Conservation (phyloP, 2,888 invertebrate genomes). For the Aspidiotus destructor region DNA sequence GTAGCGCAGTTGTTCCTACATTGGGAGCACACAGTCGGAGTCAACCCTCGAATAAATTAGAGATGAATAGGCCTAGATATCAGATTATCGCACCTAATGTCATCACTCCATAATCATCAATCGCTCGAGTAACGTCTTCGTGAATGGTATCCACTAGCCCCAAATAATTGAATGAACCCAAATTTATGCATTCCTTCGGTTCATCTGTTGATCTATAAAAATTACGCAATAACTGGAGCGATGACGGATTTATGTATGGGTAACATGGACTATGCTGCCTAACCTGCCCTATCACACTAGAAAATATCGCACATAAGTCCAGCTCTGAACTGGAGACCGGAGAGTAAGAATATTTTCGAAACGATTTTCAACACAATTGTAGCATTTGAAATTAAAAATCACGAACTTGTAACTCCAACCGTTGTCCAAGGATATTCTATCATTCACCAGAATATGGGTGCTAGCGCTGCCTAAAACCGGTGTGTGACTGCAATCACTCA, state of each 20-base stretch:
- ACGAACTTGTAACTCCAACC: slow-evolving; percentile 84
- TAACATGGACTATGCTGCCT: too few relatives aligned
- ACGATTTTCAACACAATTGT: too few relatives aligned
- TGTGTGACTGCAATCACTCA: slow-evolving; percentile 90
- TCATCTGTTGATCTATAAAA: slow-evolving; percentile 42
- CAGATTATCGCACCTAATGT: too few relatives aligned
- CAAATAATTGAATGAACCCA: slow-evolving; percentile 54
- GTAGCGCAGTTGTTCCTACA: slow-evolving; percentile 19
- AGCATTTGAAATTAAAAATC: not conserved
- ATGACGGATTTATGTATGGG: too few relatives aligned
- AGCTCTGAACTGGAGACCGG: not conserved
- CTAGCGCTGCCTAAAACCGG: slow-evolving; percentile 91
- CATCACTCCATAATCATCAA: slow-evolving; percentile 43
- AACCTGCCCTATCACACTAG: too few relatives aligned
- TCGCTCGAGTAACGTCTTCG: slow-evolving; percentile 44
- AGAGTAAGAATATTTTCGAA: not conserved
- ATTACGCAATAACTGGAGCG: not conserved
- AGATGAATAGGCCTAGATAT: too few relatives aligned
- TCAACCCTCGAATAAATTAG: too few relatives aligned
- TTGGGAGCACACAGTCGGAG: too few relatives aligned
- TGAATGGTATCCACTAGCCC: slow-evolving; percentile 51
- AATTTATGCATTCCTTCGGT: slow-evolving; percentile 45
- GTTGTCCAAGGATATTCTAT: slow-evolving; percentile 72
- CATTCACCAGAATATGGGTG: slow-evolving; percentile 72
- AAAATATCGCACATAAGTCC: too few relatives aligned